Evolutionary conservation across 2,888 invertebrate genomes (phyloP).

Genomic region (Papilio protenor): DNA sequence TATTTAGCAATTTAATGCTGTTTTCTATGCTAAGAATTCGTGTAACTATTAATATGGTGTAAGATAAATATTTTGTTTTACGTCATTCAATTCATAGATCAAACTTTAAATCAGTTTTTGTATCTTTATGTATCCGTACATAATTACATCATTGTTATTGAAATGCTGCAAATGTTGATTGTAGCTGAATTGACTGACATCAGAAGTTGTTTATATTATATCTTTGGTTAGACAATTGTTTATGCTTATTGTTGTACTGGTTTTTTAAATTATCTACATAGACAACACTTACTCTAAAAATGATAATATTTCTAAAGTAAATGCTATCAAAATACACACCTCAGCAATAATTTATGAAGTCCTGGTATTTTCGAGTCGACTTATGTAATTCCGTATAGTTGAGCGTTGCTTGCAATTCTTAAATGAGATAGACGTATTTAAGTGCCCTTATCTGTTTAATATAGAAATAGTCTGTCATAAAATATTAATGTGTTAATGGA

Average conservation of each 20-base stretch:
- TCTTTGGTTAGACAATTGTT: neutral
- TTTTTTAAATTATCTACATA: neutral
- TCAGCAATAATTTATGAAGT: neutral
- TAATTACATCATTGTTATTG: constrained; percentile 20
- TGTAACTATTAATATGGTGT: neutral
- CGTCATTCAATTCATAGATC: neutral
- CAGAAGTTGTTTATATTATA: constrained; percentile 4
- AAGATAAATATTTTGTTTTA: neutral
- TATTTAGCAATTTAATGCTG: neutral
- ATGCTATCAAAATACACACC: neutral
- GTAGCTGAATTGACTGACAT: constrained; percentile 20
- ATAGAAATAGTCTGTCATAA: constrained; percentile 30
- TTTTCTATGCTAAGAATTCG: neutral
- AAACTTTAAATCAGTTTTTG: neutral
- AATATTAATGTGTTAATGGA: constrained; percentile 38
- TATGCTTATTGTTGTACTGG: neutral
- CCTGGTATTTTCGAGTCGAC: neutral
- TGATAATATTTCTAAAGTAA: neutral
- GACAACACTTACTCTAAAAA: neutral
- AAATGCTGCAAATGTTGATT: constrained; percentile 12
- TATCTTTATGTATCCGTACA: neutral
- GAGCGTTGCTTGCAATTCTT: neutral
- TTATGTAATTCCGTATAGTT: neutral
- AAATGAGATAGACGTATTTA: neutral
- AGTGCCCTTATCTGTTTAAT: constrained; percentile 3